Evolutionary conservation across 2,888 invertebrate genomes (phyloP).

Genomic region (Pheosia gnoma): DNA sequence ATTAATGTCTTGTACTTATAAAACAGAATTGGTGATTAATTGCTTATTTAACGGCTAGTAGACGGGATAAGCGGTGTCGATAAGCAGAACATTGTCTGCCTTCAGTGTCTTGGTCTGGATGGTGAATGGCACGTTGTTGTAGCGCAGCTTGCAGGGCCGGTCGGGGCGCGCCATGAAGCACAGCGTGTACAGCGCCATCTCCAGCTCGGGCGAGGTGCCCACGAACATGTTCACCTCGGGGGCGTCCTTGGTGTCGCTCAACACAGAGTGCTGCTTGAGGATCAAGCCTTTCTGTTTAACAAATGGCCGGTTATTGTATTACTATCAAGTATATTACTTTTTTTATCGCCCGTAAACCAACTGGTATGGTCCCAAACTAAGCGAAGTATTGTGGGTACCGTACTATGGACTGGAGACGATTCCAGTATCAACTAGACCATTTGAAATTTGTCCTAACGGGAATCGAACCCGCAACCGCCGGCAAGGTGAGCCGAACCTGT

Average conservation of each 20-base stretch:
- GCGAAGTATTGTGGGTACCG: too few relatives aligned
- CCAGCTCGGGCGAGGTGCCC: slow-evolving; percentile 95
- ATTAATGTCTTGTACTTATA: slow-evolving; percentile 4
- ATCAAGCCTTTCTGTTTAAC: slow-evolving; percentile 90
- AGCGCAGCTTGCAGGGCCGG: slow-evolving; percentile 87
- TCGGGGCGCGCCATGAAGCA: slow-evolving; percentile 93
- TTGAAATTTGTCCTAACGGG: too few relatives aligned
- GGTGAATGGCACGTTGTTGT: slow-evolving; percentile 70
- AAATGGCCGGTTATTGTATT: slow-evolving; percentile 4
- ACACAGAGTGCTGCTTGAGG: slow-evolving; percentile 88
- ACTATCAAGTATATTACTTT: too few relatives aligned
- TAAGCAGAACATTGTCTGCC: slow-evolving; percentile 66
- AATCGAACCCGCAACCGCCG: too few relatives aligned
- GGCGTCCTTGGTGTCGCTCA: slow-evolving; percentile 88
- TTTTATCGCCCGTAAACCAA: too few relatives aligned
- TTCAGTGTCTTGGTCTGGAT: slow-evolving; percentile 73
- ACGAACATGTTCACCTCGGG: slow-evolving; percentile 92
- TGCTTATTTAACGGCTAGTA: slow-evolving; percentile 42
- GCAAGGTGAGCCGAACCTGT: too few relatives aligned
- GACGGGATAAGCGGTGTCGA: slow-evolving; percentile 72
- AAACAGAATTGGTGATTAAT: too few relatives aligned
- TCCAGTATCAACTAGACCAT: too few relatives aligned
- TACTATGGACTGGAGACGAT: too few relatives aligned
- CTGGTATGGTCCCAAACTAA: too few relatives aligned
- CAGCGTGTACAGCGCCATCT: slow-evolving; percentile 94